Conservation (phyloP, 2,797 vertebrate species). For the Spondyliosoma cantharus region DNA sequence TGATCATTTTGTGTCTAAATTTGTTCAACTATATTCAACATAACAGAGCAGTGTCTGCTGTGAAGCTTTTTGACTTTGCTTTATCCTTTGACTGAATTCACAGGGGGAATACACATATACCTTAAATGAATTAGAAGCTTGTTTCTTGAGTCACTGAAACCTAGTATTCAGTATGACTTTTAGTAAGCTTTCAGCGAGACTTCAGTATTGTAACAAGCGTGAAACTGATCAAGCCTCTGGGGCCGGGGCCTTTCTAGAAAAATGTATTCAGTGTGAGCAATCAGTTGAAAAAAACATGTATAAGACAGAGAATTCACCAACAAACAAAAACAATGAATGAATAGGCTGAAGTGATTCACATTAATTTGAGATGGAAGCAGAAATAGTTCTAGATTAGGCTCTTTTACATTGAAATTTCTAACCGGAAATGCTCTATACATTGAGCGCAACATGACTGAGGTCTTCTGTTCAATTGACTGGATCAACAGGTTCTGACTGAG, state of each 20-base stretch:
- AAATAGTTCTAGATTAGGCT: too few species aligned
- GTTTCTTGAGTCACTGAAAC: neutral
- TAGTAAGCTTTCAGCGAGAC: too few species aligned
- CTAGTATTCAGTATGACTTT: neutral
- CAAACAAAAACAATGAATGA: neutral
- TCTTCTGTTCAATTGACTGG: constrained; percentile 48
- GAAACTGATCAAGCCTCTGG: neutral
- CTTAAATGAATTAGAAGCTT: neutral
- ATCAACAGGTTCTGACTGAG: constrained; percentile 68
- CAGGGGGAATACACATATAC: neutral
- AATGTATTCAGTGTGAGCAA: neutral
- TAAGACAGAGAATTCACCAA: neutral
- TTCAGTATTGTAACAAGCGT: neutral
- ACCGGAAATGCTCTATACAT: neutral
- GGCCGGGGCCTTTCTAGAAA: too few species aligned
- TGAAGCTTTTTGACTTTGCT: too few species aligned
- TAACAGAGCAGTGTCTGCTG: too few species aligned
- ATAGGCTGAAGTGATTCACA: neutral
- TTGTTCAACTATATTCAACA: too few species aligned
- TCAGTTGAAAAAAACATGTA: neutral
- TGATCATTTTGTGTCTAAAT: too few species aligned
- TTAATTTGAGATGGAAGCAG: neutral
- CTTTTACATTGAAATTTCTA: constrained; percentile 32
- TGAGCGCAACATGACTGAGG: neutral
- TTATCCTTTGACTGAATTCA: too few species aligned